Conservation (phyloP, 2,113 vertebrate species). For the Daphoenositta chrysoptera region DNA sequence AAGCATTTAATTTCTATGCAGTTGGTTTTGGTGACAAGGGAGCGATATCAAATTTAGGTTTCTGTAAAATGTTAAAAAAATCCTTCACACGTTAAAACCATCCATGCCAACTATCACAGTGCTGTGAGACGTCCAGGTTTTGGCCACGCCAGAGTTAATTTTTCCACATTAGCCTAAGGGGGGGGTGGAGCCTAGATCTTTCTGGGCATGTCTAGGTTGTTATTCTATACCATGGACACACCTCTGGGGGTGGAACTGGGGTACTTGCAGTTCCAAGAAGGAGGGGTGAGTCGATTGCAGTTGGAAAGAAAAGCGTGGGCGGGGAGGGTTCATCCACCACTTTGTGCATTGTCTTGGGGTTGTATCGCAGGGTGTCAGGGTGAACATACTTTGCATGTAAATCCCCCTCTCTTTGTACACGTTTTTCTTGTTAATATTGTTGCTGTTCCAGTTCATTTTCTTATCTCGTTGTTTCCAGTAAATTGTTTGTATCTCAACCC, state of each 20-base stretch:
- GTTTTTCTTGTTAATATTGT: neutral
- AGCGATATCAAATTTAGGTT: neutral
- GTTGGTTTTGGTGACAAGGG: neutral
- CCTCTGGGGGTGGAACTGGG: accelerated
- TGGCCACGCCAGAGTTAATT: neutral
- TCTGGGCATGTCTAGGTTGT: neutral
- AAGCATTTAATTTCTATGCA: neutral
- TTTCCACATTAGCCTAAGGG: neutral
- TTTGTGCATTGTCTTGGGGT: accelerated
- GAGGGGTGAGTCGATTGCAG: neutral
- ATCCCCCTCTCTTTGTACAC: neutral
- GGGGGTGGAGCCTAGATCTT: neutral
- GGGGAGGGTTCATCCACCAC: neutral
- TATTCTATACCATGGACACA: too few species aligned
- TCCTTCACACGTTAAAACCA: neutral
- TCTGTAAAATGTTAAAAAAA: neutral
- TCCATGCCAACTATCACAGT: neutral
- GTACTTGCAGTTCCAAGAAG: neutral
- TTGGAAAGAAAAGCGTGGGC: neutral
- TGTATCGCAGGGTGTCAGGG: neutral
- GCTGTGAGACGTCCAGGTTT: neutral
- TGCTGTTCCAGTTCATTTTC: neutral
- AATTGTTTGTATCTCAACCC: neutral
- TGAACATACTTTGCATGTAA: neutral
- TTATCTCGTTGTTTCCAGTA: neutral